Conservation (phyloP, 1,140 invertebrate genomes). For the Aphelinus atriplicis region DNA sequence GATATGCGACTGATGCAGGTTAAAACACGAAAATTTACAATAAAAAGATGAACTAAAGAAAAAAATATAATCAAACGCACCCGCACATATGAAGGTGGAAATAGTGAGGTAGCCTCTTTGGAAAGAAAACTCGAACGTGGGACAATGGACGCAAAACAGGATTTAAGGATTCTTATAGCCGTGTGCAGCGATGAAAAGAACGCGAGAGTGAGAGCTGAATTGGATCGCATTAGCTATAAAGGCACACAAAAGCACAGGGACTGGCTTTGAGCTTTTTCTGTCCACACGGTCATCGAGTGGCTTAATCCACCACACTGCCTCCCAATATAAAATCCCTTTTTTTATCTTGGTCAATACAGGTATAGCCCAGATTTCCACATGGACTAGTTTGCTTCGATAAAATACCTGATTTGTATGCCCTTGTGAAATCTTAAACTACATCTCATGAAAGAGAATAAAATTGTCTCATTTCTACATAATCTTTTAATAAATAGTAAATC, state of each 20-base stretch:
- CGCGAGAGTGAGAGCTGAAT: constrained; percentile 46
- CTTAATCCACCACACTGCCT: constrained; percentile 40
- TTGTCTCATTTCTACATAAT: too few relatives aligned
- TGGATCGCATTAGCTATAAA: constrained; percentile 56
- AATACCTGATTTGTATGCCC: too few relatives aligned
- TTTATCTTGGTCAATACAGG: neutral
- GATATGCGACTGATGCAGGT: too few relatives aligned
- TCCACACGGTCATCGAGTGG: constrained; percentile 42
- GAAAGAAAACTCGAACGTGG: constrained; percentile 26
- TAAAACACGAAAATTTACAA: too few relatives aligned
- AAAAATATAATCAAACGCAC: neutral
- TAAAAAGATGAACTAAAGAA: constrained; percentile 2
- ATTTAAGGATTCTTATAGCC: constrained; percentile 53
- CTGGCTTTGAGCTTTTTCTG: constrained; percentile 46
- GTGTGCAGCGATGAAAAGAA: constrained; percentile 1
- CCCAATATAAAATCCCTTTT: constrained; percentile 40
- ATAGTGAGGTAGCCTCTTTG: neutral
- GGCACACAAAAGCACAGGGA: constrained; percentile 44
- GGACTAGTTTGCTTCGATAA: too few relatives aligned
- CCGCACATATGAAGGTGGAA: neutral
- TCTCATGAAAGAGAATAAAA: too few relatives aligned
- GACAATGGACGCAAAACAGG: constrained; percentile 51
- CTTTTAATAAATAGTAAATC: too few relatives aligned
- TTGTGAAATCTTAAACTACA: too few relatives aligned
- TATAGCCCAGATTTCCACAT: too few relatives aligned